Percentiles rank a stretch among this genome's conserved stretches.
Evolutionary conservation across 2,888 invertebrate species (phyloP).

Genomic region (Loripinus fragilis): DNA sequence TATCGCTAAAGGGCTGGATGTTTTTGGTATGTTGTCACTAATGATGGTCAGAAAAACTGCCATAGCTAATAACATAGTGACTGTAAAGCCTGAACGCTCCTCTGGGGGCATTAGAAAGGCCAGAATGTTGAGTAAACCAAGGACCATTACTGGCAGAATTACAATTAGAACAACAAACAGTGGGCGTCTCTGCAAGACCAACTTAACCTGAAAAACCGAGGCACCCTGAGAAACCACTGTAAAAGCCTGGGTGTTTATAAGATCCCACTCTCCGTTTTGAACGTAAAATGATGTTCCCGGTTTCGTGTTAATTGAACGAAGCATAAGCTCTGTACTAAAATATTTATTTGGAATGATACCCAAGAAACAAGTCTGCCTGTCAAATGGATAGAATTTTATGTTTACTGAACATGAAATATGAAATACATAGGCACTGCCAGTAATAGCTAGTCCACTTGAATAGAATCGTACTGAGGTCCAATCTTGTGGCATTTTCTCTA

Average conservation of each 20-base stretch:
- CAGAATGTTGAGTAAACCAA: neutral
- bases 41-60: neutral
- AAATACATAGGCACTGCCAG: too few species aligned
- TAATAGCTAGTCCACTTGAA: neutral
- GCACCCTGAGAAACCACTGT: neutral
- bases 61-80: neutral
- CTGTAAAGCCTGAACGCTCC: neutral
- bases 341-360: neutral
- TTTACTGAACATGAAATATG: neutral
- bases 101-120: neutral
- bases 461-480: neutral
- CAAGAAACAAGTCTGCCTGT: neutral
- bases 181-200: neutral
- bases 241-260: neutral
- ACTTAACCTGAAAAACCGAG: neutral
- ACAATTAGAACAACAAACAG: neutral
- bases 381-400: constrained; percentile 8
- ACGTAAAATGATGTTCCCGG: neutral
- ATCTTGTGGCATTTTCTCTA: neutral
- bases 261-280: neutral
- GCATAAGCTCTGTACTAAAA: neutral
- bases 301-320: neutral
- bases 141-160: neutral
- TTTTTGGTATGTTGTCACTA: neutral
- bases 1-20: neutral